Evolutionary conservation across 2,888 invertebrate species (phyloP), one percentile per base, ranked within the genome.

Genomic region (Conchocele bisecta): DNA sequence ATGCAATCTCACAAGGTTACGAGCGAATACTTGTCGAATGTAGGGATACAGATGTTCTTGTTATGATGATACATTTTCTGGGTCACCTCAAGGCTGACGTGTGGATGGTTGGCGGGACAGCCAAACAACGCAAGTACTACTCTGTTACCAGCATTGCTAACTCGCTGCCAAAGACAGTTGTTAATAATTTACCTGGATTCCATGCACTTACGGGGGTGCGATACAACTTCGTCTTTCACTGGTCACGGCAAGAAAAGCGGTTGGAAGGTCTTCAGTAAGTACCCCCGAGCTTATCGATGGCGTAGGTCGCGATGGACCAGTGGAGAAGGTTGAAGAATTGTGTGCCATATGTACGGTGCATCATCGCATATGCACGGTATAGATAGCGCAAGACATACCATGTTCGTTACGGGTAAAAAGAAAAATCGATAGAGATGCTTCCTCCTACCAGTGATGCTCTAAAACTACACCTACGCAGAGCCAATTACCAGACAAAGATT

Each of bases 231-330:
- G 26, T n/a, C 54, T 9, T 64, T 64, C 31, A 28, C 46, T 46
- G 69, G 74, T 1, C 51, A 54, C 22, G 48, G 74, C 24, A 74
- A 74, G 54, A 74, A 46, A 68, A 56, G 63, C 17, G n/a, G n/a
- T n/a, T n/a, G n/a, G n/a, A n/a, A n/a, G n/a, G n/a, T n/a, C n/a
- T 68, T 28, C 56, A 20, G 42, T n/a, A 20, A 50, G 20, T 26
- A 39, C 22, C 59, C 44, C 17, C 7, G n/a, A 70, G 2, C 66
- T 59, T n/a, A 24, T 68, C 13, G 28, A 26, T 20, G 51, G 58
- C 3, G 28, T 70, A 50, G 70, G 59, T 13, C 41, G 59, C 15
- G 50, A 57, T 59, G 51, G 58, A 20, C 20, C 17, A 15, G 28
- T 46, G 2, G 26, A 39, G 20, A 35, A 50, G 39, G 42, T 28